Base-by-base conservation (phyloP, 1,140 invertebrate species). In the Heterodera schachtii region DNA sequence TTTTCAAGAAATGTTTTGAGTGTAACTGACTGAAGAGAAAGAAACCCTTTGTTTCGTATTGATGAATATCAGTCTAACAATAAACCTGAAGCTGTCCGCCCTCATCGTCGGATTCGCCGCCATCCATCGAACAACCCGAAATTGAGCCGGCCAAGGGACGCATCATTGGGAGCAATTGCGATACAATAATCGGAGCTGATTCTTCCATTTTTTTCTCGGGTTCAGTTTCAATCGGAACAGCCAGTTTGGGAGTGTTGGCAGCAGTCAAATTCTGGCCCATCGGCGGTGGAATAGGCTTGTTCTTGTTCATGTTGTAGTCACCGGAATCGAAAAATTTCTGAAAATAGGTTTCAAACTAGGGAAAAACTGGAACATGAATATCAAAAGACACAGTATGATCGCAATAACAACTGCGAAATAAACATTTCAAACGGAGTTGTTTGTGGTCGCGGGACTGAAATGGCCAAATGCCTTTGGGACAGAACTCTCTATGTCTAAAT, bases 311-410 rank as follows among this genome's bases (percentile, higher is more conserved):
- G 21, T 86, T 86, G 75, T 89, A 89, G 73, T 89, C 88, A 52
- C 88, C 88, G 43, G 89, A 90, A 66, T 89, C 88, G 73, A 89
- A 89, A 78, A 90, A 89, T 78, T 89, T 89, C 88, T 89, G 77
- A 57, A 90, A 78, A 19, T 13, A 19, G 16, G 5, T 64, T 13
- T 64, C 57, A 64, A 52, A 52, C 19, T 5, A 5, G 57, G 11
- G 13, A 67, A 43, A 43, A 66, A 8, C n/a, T 13, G 46, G 16
- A 71, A 52, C 4, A 83, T 31, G 31, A 44, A 43, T 41, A 16
- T 49, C 8, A 83, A 49, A 31, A 31, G 31, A 31, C 31, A 31
- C 31, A 31, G 0, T 31, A 31, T 31, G 31, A 31, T 31, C 31
- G 31, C 31, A 31, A 31, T 31, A 31, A 31, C 31, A 31, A 31